phyloP scores from a whole-genome alignment of 2,113 vertebrate species.

The Protomyctophum bolini region DNA sequence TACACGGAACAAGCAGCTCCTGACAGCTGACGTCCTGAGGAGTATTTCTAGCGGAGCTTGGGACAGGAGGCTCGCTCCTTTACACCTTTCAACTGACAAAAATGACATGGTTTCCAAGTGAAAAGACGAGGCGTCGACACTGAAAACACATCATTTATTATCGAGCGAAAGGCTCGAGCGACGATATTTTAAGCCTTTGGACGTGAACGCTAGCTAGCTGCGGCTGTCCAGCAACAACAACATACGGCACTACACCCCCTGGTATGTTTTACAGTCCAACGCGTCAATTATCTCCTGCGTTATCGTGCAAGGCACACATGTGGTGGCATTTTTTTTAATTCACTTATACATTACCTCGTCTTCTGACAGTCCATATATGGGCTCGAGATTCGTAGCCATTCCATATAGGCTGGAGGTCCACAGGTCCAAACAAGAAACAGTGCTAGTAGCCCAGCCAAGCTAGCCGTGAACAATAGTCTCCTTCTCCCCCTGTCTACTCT shows the following conservation, averaged over 20 bases:
- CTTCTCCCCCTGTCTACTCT: constrained; percentile 54
- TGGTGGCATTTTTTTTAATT: too few species aligned
- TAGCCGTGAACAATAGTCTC: constrained; percentile 80
- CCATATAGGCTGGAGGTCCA: constrained; percentile 71
- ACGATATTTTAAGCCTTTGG: constrained; percentile 18
- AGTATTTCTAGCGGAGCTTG: too few species aligned
- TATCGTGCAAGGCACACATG: too few species aligned
- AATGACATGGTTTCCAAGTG: too few species aligned
- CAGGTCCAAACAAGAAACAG: constrained; percentile 56
- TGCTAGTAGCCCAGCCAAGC: constrained; percentile 63
- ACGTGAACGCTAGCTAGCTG: constrained; percentile 22
- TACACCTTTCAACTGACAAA: too few species aligned
- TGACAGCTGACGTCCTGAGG: too few species aligned
- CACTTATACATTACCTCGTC: constrained; percentile 75
- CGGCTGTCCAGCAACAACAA: background rate
- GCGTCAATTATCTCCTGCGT: too few species aligned
- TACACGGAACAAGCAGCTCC: too few species aligned
- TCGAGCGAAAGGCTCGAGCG: too few species aligned
- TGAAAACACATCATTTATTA: background rate
- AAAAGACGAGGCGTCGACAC: background rate
- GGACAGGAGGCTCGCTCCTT: too few species aligned
- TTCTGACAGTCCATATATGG: constrained; percentile 83
- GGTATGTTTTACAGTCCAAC: too few species aligned
- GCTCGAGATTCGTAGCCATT: constrained; percentile 79
- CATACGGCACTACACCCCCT: too few species aligned